These are phyloP conservation scores for Nomada ferruginata DNA, from an alignment of 2,888 invertebrate genomes.

Conservation along the genomic window DNA sequence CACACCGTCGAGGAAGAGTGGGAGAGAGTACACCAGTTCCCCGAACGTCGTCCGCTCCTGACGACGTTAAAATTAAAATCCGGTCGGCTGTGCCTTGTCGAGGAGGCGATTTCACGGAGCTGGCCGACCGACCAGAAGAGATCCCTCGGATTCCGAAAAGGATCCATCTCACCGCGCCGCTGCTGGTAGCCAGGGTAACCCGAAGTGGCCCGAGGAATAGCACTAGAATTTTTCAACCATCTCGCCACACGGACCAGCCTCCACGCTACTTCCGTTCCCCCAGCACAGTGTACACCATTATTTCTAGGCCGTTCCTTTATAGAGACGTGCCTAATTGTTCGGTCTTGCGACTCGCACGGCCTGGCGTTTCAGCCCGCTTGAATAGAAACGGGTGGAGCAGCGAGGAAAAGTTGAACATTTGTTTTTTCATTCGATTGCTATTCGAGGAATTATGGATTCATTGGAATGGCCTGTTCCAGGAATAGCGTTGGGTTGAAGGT, in stretches of 20 bases:
- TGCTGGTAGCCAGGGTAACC: constrained; percentile 23
- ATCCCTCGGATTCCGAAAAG: constrained; percentile 41
- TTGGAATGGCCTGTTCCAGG: background rate
- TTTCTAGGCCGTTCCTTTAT: constrained; percentile 22
- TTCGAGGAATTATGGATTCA: background rate
- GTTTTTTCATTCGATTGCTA: background rate
- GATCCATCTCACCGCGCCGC: constrained; percentile 25
- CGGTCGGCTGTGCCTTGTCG: constrained; percentile 53
- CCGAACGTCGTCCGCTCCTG: constrained; percentile 54
- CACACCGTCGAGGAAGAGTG: background rate
- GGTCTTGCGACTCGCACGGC: constrained; percentile 1
- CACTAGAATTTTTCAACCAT: constrained; percentile 53
- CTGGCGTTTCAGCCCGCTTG: background rate
- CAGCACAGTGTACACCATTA: constrained; percentile 1
- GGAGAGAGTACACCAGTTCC: constrained; percentile 47
- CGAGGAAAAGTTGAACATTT: background rate
- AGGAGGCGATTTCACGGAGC: constrained; percentile 46
- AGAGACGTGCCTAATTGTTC: constrained; percentile 13
- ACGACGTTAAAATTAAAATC: constrained; percentile 71
- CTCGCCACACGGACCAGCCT: constrained; percentile 13
- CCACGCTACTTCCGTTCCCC: constrained; percentile 53
- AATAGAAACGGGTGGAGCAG: background rate
- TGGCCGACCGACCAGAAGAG: constrained; percentile 22
- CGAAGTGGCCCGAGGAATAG: constrained; percentile 8
- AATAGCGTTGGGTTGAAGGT: no score